These are phyloP conservation scores for Adrianichthys oophorus DNA, from an alignment of 2,797 vertebrate genomes.

Conservation along the genomic window DNA sequence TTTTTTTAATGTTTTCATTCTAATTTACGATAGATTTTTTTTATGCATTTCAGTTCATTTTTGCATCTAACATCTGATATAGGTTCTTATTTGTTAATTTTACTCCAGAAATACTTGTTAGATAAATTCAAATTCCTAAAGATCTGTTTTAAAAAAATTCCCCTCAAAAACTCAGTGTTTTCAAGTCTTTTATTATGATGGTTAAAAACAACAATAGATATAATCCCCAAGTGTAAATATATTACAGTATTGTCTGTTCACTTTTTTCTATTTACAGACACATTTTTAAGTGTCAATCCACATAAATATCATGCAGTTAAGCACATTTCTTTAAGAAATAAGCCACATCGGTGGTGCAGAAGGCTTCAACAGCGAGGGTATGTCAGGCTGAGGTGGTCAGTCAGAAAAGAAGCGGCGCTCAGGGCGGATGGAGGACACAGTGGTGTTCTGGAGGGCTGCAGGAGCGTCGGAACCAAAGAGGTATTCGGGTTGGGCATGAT, in stretches of 20 bases:
- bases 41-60: no score
- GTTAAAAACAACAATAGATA: constrained; percentile 13
- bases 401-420: constrained; percentile 45
- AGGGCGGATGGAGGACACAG: constrained; percentile 52
- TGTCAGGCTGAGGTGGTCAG: constrained; percentile 56
- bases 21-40: no score
- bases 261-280: constrained; percentile 44
- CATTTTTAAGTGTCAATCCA: constrained; percentile 31
- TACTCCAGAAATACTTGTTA: no score
- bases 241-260: constrained; percentile 76
- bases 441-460: constrained; percentile 58
- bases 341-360: constrained; percentile 14
- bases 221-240: constrained; percentile 54
- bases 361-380: constrained; percentile 63
- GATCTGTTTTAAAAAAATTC: background rate
- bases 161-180: constrained; percentile 4
- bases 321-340: constrained; percentile 68
- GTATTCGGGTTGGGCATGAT: constrained; percentile 62
- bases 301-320: constrained; percentile 75
- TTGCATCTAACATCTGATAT: no score
- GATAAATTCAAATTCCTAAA: background rate
- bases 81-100: no score
- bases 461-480: constrained; percentile 66
- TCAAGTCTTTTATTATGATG: constrained; percentile 41
- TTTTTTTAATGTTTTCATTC: no score